phyloP scores from a whole-genome alignment of 2,797 vertebrate genomes.

The Allochrocebus solatus region DNA sequence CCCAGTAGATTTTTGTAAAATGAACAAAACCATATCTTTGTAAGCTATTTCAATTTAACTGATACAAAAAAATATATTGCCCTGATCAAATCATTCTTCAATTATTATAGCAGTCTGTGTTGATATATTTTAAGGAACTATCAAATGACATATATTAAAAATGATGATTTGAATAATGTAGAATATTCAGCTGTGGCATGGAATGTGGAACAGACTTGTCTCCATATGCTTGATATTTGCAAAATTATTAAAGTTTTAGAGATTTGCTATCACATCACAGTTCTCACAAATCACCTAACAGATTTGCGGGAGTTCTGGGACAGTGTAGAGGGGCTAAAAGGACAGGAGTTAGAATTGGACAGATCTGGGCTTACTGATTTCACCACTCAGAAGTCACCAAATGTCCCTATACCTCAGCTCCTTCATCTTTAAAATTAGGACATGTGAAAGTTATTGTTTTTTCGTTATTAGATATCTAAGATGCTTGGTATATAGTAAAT shows the following conservation, averaged over 20 bases:
- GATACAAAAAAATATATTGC: neutral
- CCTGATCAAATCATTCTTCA: neutral
- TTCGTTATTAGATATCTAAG: neutral
- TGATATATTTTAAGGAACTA: conserved; percentile 45
- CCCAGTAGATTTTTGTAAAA: neutral
- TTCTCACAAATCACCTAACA: neutral
- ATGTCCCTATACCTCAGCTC: neutral
- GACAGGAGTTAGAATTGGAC: neutral
- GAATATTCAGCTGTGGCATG: neutral
- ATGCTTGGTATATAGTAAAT: neutral
- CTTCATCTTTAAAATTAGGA: neutral
- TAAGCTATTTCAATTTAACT: neutral
- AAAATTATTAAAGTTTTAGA: conserved; percentile 7
- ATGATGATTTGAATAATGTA: neutral
- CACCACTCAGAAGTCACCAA: neutral
- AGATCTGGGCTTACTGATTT: neutral
- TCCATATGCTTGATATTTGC: conserved; percentile 36
- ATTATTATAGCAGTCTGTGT: neutral
- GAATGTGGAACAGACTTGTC: neutral
- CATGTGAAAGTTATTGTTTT: neutral
- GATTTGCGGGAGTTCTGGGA: neutral
- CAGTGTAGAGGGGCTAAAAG: neutral
- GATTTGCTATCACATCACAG: neutral
- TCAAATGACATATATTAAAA: conserved; percentile 30
- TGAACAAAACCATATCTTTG: neutral